Base-by-base conservation (phyloP, 1,140 invertebrate genomes). In the Rhopalosiphum maidis region DNA sequence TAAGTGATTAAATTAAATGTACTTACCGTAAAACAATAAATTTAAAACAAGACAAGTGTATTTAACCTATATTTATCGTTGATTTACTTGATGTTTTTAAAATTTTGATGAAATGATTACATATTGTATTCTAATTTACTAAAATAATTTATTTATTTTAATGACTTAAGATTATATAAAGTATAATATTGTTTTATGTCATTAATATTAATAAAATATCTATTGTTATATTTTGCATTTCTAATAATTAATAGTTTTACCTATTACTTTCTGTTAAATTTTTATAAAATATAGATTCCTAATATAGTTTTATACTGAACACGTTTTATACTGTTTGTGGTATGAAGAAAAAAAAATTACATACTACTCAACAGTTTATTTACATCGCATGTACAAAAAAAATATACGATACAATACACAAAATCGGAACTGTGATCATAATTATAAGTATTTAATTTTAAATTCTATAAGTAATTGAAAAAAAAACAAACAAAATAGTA, bases 351-450 rank as follows among this genome's bases (percentile, higher is more conserved):
- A 43, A 88, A 60, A 90, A 43, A 51, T 77, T 93, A 85, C 35
- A 55, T 93, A 93, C 91, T 93, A 93, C 91, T 93, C 91, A 93
- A 93, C 91, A 93, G 77, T 93, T 93, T 93, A 93, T 93, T 93
- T 93, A 93, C 91, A 93, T 86, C 48, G 41, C 91, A 93, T 85
- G 43, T 93, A 93, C 91, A 93, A 85, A 93, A 93, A 86, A 93
- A 93, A 90, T 60, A 90, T 90, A 92, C 82, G 48, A 93, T 93
- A 91, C 68, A 93, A 51, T 93, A 86, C 82, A 93, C 60, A 86
- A 93, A 51, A 68, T 90, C 89, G 37, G 55, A 90, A 60, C 55
- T 68, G 89, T 51, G 48, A 51, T 93, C 48, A 54, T 93, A n/a
- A 55, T 93, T 86, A 54, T 54, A 83, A 93, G 41, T 93, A 93